These are phyloP conservation scores for Phalacrocorax brasilianus DNA, from an alignment of 2,113 vertebrate genomes.

Conservation along the genomic window DNA sequence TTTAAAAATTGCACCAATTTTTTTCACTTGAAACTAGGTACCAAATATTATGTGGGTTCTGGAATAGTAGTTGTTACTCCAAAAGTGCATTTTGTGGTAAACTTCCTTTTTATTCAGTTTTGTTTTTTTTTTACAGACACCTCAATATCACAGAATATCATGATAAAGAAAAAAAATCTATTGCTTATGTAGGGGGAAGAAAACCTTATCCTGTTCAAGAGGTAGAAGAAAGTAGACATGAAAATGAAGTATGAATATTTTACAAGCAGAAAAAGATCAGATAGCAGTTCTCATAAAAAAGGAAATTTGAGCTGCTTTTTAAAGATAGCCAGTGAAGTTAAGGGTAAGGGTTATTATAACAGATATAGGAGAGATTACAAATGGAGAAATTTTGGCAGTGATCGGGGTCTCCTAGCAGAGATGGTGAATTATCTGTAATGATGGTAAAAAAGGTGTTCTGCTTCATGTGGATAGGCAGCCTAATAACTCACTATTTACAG, in stretches of 20 bases:
- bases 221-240: background rate
- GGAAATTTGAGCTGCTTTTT: conserved; percentile 34
- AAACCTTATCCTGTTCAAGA: background rate
- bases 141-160: background rate
- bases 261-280: conserved; percentile 22
- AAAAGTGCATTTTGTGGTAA: background rate
- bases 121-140: background rate
- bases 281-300: conserved; percentile 22
- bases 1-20: accelerated
- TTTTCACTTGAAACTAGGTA: background rate
- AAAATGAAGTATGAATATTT: conserved; percentile 15
- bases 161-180: background rate
- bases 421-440: background rate
- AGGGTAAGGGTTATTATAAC: conserved; percentile 7
- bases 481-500: background rate
- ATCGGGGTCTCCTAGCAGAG: background rate
- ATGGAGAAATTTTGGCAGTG: background rate
- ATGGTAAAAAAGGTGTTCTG: conserved; percentile 5
- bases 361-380: background rate
- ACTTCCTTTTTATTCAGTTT: background rate
- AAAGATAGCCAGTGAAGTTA: conserved; percentile 30
- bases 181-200: background rate
- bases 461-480: background rate
- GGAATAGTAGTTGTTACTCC: background rate
- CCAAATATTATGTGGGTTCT: background rate